Percentiles rank a stretch among this genome's conserved stretches.
Evolutionary conservation across 2,797 vertebrate species (phyloP).

Genomic region (Coregonus suidteri): DNA sequence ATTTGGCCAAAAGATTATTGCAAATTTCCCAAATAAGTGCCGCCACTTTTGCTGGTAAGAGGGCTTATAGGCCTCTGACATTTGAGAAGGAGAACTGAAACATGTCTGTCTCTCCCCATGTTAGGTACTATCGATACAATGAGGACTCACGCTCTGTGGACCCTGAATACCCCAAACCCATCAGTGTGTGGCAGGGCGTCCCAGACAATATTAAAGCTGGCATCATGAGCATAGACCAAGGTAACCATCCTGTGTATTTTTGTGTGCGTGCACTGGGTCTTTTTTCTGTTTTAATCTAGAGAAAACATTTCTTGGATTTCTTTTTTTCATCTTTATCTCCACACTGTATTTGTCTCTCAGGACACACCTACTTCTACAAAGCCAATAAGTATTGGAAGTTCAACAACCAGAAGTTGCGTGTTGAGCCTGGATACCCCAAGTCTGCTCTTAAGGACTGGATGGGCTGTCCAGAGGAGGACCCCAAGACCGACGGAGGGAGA

Average conservation of each 20-base stretch:
- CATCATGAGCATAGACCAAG: conserved; percentile 90
- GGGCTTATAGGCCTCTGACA: neutral
- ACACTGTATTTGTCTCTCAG: conserved; percentile 55
- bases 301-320: too few species aligned
- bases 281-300: too few species aligned
- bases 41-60: neutral
- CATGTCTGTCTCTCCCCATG: neutral
- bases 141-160: conserved; percentile 81
- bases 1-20: conserved; percentile 16
- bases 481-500: conserved; percentile 72
- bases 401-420: conserved; percentile 88
- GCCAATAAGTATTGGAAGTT: conserved; percentile 93
- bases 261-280: neutral
- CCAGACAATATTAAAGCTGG: conserved; percentile 86
- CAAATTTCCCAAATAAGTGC: neutral
- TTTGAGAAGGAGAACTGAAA: neutral
- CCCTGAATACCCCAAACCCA: conserved; percentile 82
- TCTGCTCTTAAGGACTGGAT: conserved; percentile 88
- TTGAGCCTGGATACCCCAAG: conserved; percentile 89
- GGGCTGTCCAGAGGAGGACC: conserved; percentile 82
- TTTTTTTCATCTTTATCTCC: neutral
- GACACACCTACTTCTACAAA: conserved; percentile 93
- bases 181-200: conserved; percentile 87
- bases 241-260: conserved; percentile 60
- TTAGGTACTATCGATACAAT: conserved; percentile 90